These are phyloP conservation scores for Macrobrachium nipponense DNA, from an alignment of 1,140 invertebrate species.

Conservation along the genomic window DNA sequence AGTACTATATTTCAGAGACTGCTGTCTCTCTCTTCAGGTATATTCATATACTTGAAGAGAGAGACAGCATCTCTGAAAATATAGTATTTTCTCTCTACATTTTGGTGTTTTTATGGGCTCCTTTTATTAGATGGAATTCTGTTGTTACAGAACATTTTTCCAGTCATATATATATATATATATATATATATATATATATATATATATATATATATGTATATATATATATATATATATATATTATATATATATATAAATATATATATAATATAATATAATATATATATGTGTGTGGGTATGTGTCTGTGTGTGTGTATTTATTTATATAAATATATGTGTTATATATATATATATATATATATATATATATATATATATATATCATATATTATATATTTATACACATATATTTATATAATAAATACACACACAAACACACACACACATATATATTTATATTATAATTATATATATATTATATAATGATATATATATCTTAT, in stretches of 20 bases:
- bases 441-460: slow-evolving; percentile 9
- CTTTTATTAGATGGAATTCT: too few relatives aligned
- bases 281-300: neutral
- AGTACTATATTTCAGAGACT: too few relatives aligned
- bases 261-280: slow-evolving; percentile 14
- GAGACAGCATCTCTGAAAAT: too few relatives aligned
- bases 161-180: neutral
- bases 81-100: too few relatives aligned
- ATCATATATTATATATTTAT: too few relatives aligned
- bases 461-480: slow-evolving; percentile 17
- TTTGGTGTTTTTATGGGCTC: too few relatives aligned
- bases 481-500: slow-evolving; percentile 16
- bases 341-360: slow-evolving; percentile 14
- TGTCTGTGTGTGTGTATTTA: neutral
- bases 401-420: neutral
- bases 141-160: too few relatives aligned
- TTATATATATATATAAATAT: neutral
- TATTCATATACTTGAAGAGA: too few relatives aligned
- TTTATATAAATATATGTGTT: too few relatives aligned
- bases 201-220: slow-evolving; percentile 11
- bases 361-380: neutral
- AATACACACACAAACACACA: too few relatives aligned
- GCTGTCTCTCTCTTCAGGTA: too few relatives aligned
- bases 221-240: slow-evolving; percentile 10
- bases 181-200: slow-evolving; percentile 16